These are phyloP conservation scores for Cotesia vestalis DNA, from an alignment of 1,140 invertebrate species.

Conservation along the genomic window DNA sequence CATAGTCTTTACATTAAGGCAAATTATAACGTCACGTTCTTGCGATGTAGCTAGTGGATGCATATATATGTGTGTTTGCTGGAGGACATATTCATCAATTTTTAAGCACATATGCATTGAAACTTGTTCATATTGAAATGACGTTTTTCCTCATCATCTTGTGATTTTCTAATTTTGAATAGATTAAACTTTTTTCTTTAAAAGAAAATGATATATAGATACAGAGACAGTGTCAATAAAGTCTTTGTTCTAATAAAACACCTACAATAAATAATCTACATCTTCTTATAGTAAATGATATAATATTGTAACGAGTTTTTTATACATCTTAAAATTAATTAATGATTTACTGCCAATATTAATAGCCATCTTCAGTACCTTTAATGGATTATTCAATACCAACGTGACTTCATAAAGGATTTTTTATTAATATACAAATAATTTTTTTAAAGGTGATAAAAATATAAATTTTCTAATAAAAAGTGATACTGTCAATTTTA, in stretches of 20 bases:
- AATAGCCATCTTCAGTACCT: background rate
- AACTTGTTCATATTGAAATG: too few species aligned
- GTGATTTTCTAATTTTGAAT: background rate
- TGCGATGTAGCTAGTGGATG: too few species aligned
- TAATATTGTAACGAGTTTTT: background rate
- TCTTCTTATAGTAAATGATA: background rate
- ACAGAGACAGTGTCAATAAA: conserved; percentile 28
- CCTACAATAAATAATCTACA: conserved; percentile 15
- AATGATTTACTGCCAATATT: background rate
- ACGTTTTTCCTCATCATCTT: background rate
- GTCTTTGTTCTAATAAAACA: background rate
- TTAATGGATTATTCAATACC: background rate
- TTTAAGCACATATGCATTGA: too few species aligned
- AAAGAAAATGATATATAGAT: background rate
- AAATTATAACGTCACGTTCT: too few species aligned
- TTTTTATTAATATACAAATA: too few species aligned
- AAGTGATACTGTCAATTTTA: background rate
- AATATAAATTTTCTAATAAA: too few species aligned
- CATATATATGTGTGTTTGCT: too few species aligned
- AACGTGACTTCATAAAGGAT: too few species aligned
- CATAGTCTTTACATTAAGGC: too few species aligned
- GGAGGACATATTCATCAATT: too few species aligned
- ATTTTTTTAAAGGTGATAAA: too few species aligned
- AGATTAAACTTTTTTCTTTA: background rate
- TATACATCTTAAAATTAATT: background rate